Percentiles rank a stretch among this genome's conserved stretches.
These are phyloP conservation scores for Propithecus perrieri DNA, from an alignment of 2,797 vertebrate genomes.

Conservation along the genomic window DNA sequence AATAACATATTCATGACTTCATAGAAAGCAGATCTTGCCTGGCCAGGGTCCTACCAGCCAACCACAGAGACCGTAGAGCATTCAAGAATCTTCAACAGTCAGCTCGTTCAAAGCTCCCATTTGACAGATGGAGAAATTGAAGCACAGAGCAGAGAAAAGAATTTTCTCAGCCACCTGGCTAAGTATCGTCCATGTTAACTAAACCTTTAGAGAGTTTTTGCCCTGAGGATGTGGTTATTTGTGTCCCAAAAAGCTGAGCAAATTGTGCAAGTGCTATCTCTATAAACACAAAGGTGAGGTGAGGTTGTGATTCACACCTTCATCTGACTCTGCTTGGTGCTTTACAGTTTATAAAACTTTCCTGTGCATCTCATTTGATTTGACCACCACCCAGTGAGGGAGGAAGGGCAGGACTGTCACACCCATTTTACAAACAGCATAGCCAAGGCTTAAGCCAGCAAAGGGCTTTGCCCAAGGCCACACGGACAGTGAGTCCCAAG, in stretches of 20 bases:
- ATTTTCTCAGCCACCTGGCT: background rate
- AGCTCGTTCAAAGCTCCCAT: background rate
- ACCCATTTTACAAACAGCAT: background rate
- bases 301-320: background rate
- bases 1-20: background rate
- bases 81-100: background rate
- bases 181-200: background rate
- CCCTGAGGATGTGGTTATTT: background rate
- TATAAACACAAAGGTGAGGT: too few relatives aligned
- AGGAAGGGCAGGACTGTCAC: background rate
- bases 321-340: background rate
- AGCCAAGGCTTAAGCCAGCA: background rate
- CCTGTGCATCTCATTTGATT: background rate
- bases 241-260: background rate
- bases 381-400: background rate
- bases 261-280: background rate
- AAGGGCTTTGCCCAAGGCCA: background rate
- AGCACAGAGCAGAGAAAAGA: background rate
- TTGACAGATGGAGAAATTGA: background rate
- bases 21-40: background rate
- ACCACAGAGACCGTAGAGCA: background rate
- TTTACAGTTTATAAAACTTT: background rate
- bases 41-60: background rate
- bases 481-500: background rate
- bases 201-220: background rate